Evolutionary conservation across 23 tunicate genomes (phyloP), one percentile per base, ranked within the genome.

Genomic region (Styela clava): DNA sequence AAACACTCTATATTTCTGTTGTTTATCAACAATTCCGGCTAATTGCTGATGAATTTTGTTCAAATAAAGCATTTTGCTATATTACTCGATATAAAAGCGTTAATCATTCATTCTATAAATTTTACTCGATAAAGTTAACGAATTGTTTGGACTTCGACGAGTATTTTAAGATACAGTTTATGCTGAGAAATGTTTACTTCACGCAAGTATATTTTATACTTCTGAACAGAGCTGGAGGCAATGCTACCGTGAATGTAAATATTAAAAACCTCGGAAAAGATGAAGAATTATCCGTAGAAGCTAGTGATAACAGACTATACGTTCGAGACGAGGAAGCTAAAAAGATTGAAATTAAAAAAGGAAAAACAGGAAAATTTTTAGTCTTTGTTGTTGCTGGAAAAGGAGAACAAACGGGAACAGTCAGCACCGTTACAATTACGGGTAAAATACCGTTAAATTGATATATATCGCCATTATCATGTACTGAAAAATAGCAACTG

Each of bases 101-200:
- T n/a, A n/a, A n/a, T n/a, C n/a, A n/a, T n/a, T n/a, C n/a, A n/a
- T n/a, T n/a, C n/a, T n/a, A n/a, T 73, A 74, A 51, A 18, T 3
- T 27, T 33, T 9, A 36, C 65, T 18, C 16, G 69, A 77, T 23
- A 62, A 76, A 20, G 76, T 62, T 85, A 83, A 25, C 56, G 31
- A 25, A 28, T 34, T 85, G 88, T 31, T 62, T 31, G 25, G 36
- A 33, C 22, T 61, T 85, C 3, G 67, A 77, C 24, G 63, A 65
- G 64, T 18, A 61, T 78, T 16, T 85, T 85, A 24, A 85, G 88
- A 83, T 78, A 2, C 36, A 74, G n/a, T n/a, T n/a, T n/a, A n/a
- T n/a, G n/a, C n/a, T n/a, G n/a, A n/a, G n/a, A n/a, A n/a, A n/a
- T n/a, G n/a, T n/a, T n/a, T n/a, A n/a, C n/a, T n/a, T n/a, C n/a